Conservation (phyloP, 2,113 vertebrate genomes). For the Calypte anna region DNA sequence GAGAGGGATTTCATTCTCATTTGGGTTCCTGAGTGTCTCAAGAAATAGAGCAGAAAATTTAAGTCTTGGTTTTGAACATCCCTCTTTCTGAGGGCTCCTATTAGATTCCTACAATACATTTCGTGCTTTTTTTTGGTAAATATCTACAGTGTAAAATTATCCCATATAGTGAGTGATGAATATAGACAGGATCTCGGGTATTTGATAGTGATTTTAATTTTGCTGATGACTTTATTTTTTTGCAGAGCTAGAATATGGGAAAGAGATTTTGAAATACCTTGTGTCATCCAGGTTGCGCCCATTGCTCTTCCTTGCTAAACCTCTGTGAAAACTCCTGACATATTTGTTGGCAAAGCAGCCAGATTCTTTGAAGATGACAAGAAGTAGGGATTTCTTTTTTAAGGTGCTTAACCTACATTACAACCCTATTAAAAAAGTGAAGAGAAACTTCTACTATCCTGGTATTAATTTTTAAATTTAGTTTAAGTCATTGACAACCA, state of each 20-base stretch:
- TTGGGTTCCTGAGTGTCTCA: background rate
- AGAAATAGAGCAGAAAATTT: background rate
- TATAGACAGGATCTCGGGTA: background rate
- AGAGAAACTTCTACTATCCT: background rate
- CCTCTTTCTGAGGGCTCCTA: background rate
- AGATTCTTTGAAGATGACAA: background rate
- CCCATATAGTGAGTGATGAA: background rate
- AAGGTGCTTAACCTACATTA: constrained; percentile 14
- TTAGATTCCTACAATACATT: background rate
- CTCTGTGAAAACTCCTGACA: background rate
- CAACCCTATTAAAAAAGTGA: background rate
- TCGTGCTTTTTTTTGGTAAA: background rate
- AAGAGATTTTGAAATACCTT: background rate
- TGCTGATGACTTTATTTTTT: background rate
- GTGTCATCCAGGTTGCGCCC: background rate
- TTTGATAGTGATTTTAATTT: background rate
- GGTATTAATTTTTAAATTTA: background rate
- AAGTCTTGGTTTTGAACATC: background rate
- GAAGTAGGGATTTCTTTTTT: background rate
- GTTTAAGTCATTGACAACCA: background rate
- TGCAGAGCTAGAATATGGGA: background rate
- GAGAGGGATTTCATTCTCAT: background rate
- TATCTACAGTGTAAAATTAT: background rate
- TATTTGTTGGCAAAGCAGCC: background rate
- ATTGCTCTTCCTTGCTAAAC: background rate